A percentile compares a stretch with the other conserved stretches of the same genome.
These are phyloP conservation scores for Hirudo medicinalis DNA, from an alignment of 1,140 invertebrate species.

Conservation along the genomic window DNA sequence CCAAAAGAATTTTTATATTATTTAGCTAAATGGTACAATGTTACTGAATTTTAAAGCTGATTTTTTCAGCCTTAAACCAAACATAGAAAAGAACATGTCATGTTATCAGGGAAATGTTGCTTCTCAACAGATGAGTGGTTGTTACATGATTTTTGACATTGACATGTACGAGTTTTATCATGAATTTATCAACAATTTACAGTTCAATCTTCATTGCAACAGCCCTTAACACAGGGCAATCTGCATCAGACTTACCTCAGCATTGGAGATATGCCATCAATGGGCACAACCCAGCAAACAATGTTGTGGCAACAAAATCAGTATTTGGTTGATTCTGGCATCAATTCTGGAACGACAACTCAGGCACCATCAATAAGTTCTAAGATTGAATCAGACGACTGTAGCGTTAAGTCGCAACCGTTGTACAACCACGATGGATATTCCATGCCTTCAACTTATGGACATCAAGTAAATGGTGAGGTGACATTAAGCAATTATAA, in stretches of 20 bases:
- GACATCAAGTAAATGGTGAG: slow-evolving; percentile 80
- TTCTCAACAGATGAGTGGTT: too few species aligned
- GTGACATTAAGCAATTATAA: too few species aligned
- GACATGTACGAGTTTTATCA: too few species aligned
- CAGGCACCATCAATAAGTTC: slow-evolving; percentile 69
- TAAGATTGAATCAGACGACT: background rate
- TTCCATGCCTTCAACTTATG: slow-evolving; percentile 70
- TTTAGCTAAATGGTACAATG: too few species aligned
- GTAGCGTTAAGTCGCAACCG: slow-evolving; percentile 43
- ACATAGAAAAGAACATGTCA: too few species aligned
- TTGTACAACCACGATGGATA: slow-evolving; percentile 81
- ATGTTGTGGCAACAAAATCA: slow-evolving; percentile 87
- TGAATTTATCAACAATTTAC: too few species aligned
- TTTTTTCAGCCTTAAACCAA: too few species aligned
- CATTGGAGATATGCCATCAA: slow-evolving; percentile 29
- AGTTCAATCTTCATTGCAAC: too few species aligned
- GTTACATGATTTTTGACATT: too few species aligned
- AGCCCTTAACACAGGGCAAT: background rate
- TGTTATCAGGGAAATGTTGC: too few species aligned
- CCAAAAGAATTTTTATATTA: too few species aligned
- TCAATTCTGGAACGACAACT: slow-evolving; percentile 84
- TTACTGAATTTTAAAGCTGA: too few species aligned
- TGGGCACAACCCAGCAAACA: slow-evolving; percentile 55
- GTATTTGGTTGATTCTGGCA: slow-evolving; percentile 85
- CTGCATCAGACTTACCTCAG: background rate